phyloP scores from a whole-genome alignment of 2,113 vertebrate species.

The Ictalurus punctatus region DNA sequence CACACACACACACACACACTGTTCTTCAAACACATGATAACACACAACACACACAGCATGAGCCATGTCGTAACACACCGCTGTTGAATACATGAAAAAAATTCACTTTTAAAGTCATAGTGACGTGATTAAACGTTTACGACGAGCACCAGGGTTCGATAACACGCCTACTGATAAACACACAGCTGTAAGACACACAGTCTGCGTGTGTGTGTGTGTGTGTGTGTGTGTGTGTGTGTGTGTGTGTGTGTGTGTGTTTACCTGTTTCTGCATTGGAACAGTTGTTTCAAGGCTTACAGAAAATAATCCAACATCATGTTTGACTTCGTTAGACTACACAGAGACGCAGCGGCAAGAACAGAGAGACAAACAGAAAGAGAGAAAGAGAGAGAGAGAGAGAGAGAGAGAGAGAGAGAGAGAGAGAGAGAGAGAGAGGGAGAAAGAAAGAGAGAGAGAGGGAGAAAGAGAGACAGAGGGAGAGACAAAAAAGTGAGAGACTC shows the following conservation, averaged over 20 bases:
- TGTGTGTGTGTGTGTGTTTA: slow-evolving; percentile 22
- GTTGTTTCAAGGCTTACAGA: slow-evolving; percentile 45
- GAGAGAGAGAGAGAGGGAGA: neutral
- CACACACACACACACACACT: slow-evolving; percentile 17
- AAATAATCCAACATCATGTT: slow-evolving; percentile 51
- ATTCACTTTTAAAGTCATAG: neutral
- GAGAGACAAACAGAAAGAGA: neutral
- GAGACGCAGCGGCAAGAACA: neutral
- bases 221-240: slow-evolving; percentile 13
- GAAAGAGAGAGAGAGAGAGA: neutral
- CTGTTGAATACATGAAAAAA: neutral
- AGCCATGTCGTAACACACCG: neutral
- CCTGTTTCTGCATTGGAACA: slow-evolving; percentile 46
- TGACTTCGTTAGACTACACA: slow-evolving; percentile 53
- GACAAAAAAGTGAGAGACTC: slow-evolving; percentile 27
- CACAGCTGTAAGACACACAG: neutral
- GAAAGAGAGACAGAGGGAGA: slow-evolving; percentile 20
- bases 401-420: neutral
- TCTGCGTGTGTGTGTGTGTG: neutral
- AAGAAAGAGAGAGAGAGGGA: neutral
- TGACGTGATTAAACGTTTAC: neutral
- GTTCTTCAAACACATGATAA: neutral
- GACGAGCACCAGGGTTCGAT: no score
- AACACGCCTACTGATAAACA: neutral
- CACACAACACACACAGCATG: neutral